Percentiles rank a stretch among this genome's conserved stretches.
These are phyloP conservation scores for Xenops minutus DNA, from an alignment of 2,797 vertebrate species.

Conservation along the genomic window DNA sequence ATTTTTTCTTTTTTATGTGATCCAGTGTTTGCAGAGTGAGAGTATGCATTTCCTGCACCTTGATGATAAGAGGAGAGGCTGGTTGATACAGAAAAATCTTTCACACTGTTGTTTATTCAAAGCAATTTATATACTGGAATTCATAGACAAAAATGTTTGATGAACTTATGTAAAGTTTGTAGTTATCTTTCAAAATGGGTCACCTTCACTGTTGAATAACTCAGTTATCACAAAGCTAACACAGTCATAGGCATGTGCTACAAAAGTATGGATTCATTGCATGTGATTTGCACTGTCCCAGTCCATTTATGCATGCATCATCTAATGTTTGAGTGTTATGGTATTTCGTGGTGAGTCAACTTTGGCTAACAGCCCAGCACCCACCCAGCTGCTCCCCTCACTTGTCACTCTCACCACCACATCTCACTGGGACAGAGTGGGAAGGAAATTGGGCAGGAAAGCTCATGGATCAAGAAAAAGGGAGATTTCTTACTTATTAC, in stretches of 20 bases:
- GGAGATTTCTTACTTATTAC: neutral
- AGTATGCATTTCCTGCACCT: neutral
- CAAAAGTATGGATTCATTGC: neutral
- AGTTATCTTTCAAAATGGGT: neutral
- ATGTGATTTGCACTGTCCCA: neutral
- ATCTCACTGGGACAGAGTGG: neutral
- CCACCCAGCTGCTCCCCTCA: neutral
- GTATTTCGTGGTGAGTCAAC: neutral
- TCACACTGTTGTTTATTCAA: neutral
- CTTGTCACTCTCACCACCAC: neutral
- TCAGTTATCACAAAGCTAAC: neutral
- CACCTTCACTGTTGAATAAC: neutral
- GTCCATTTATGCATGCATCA: neutral
- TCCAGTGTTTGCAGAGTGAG: neutral
- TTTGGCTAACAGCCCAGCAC: neutral
- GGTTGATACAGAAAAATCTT: neutral
- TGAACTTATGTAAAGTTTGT: neutral
- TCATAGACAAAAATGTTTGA: neutral
- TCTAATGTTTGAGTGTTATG: neutral
- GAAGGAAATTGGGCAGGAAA: neutral
- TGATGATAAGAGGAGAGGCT: neutral
- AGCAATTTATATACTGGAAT: neutral
- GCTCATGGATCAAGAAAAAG: neutral
- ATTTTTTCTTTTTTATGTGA: neutral
- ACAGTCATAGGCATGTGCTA: rapidly evolving